A percentile compares a stretch with the other conserved stretches of the same genome.
Conservation (phyloP, 2,797 vertebrate genomes). For the Tachyglossus aculeatus region DNA sequence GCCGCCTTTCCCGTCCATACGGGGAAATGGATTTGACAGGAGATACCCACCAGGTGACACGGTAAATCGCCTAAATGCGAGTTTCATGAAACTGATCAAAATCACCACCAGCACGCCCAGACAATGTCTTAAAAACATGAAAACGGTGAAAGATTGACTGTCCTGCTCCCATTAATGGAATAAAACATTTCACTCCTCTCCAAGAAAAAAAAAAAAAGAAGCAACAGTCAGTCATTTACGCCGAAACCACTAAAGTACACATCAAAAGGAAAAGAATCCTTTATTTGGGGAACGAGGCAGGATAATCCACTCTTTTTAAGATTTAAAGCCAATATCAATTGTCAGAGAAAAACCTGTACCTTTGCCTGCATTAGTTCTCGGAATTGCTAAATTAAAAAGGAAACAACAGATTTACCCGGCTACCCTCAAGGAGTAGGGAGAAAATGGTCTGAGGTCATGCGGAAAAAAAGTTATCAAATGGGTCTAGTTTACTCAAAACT, state of each 20-base stretch:
- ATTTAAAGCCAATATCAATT: constrained; percentile 17
- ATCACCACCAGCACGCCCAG: constrained; percentile 22
- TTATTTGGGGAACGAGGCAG: constrained; percentile 1
- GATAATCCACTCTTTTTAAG: constrained; percentile 29
- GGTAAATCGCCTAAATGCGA: constrained; percentile 44
- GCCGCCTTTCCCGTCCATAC: constrained; percentile 30
- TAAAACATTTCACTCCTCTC: constrained; percentile 6
- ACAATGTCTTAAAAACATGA: not conserved
- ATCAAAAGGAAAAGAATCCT: constrained; percentile 10
- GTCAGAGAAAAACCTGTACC: constrained; percentile 43
- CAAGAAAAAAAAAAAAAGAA: constrained; percentile 23
- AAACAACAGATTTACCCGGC: constrained; percentile 3
- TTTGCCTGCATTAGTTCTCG: constrained; percentile 29
- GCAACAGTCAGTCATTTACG: constrained; percentile 18
- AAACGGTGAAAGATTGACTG: not conserved
- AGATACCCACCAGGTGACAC: constrained; percentile 22
- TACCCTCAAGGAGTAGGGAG: constrained; percentile 26
- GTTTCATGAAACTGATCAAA: constrained; percentile 42
- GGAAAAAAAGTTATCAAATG: constrained; percentile 17
- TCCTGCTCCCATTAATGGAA: constrained; percentile 2
- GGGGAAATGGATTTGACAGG: constrained; percentile 37
- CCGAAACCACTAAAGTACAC: constrained; percentile 12
- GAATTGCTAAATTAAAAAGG: constrained; percentile 14
- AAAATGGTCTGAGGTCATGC: constrained; percentile 1
- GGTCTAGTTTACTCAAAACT: constrained; percentile 16